Base-by-base conservation (phyloP, 2,888 invertebrate genomes). In the Nemotelus nigrinus region DNA sequence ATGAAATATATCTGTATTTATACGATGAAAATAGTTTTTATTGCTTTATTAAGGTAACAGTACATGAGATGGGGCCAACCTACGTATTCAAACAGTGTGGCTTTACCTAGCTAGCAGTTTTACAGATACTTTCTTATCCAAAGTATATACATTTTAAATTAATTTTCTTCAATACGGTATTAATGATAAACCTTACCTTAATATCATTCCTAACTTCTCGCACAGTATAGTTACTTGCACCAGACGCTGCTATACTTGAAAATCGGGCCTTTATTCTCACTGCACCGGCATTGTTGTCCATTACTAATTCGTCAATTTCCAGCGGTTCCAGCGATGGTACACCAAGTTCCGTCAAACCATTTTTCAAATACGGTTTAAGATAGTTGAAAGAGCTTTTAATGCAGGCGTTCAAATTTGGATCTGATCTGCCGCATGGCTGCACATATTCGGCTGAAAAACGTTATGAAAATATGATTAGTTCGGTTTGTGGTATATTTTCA, bases 231-330 rank as follows among this genome's bases (percentile, higher is more conserved):
- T 94, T 93, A 82, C 93, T 92, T 25, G 93, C 92, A 55, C 94
- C 94, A n/a, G 90, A 86, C 0, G 93, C 92, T 0, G 93, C 92
- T 82, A 94, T 93, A 83, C 94, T 93, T 77, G 88, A 90, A 86
- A 94, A 94, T 0, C 91, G 87, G 0, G 94, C 94, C 7, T 92
- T 90, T 25, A 94, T 91, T 79, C 93, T 88, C 25, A 94, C 93
- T 0, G 94, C 91, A 0, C 94, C 94, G 7, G 92, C 92, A 0
- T 92, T 92, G 84, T 95, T 94, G 84, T 93, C 93, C 91, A 94
- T 94, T 65, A 92, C 89, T 80, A 95, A 88, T 78, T 91, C 89
- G 65, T 92, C 92, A 77, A 94, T 92, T 78, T 88, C 86, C 81
- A 94, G 86, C 0, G 94, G 94, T 82, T 94, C 94, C 81, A 94